Conservation (phyloP, 2,797 vertebrate species). For the Chromis chromis region DNA sequence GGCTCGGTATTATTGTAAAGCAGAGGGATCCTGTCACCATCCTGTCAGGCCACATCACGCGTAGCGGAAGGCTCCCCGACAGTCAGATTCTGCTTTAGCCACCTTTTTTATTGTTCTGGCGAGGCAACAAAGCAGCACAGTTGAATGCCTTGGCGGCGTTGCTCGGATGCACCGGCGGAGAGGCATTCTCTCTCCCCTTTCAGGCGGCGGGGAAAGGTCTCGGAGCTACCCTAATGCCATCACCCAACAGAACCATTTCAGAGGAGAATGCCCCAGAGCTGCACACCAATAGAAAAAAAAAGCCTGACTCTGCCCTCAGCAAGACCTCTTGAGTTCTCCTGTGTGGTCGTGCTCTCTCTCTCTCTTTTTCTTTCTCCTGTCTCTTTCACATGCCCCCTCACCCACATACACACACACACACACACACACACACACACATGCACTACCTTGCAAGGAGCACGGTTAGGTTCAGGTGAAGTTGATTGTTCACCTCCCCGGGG, state of each 20-base stretch:
- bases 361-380: slow-evolving; percentile 1
- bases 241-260: slow-evolving; percentile 56
- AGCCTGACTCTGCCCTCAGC: slow-evolving; percentile 56
- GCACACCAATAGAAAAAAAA: slow-evolving; percentile 51
- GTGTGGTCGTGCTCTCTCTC: slow-evolving; percentile 30
- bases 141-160: slow-evolving; percentile 8
- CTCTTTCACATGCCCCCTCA: slow-evolving; percentile 20
- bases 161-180: slow-evolving; percentile 24
- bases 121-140: slow-evolving; percentile 21
- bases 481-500: slow-evolving; percentile 69
- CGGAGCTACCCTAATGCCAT: slow-evolving; percentile 57
- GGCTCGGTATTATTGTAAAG: slow-evolving; percentile 19
- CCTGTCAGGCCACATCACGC: slow-evolving; percentile 34
- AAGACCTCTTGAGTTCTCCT: slow-evolving; percentile 65
- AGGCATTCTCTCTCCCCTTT: slow-evolving; percentile 45
- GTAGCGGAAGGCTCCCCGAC: slow-evolving; percentile 10
- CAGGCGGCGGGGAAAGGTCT: slow-evolving; percentile 62
- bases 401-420: slow-evolving; percentile 39
- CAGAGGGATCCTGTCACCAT: slow-evolving; percentile 23
- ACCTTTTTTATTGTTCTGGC: slow-evolving; percentile 50
- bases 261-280: slow-evolving; percentile 60
- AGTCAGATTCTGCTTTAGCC: slow-evolving; percentile 36
- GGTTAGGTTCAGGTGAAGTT: slow-evolving; percentile 67
- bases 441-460: slow-evolving; percentile 22
- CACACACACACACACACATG: slow-evolving; percentile 34